These are phyloP conservation scores for Raja brachyura DNA, from an alignment of 2,113 vertebrate genomes.

Conservation along the genomic window DNA sequence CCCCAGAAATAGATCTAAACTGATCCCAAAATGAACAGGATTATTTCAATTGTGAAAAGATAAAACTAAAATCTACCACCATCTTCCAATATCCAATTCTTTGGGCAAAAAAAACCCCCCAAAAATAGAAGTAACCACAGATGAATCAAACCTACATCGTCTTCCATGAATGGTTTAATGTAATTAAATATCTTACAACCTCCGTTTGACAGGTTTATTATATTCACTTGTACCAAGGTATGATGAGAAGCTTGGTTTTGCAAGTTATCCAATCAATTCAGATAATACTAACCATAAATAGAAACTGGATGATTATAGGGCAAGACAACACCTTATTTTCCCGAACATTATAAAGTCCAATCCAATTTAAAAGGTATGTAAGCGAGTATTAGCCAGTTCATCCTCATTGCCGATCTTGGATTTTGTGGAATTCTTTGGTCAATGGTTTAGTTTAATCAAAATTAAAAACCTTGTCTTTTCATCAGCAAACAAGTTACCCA, in stretches of 20 bases:
- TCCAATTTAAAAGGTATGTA: not conserved
- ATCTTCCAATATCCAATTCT: not conserved
- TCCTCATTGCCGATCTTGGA: not conserved
- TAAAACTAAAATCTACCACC: not conserved
- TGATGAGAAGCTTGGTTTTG: no score
- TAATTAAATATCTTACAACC: not conserved
- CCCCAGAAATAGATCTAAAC: not conserved
- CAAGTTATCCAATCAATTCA: no score
- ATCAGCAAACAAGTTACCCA: not conserved
- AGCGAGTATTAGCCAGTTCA: not conserved
- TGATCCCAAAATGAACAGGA: not conserved
- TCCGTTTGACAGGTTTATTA: not conserved
- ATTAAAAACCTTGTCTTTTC: not conserved
- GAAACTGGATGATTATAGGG: no score
- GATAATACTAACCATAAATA: no score
- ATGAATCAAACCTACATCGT: not conserved
- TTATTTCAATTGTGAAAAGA: not conserved
- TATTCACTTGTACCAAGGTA: no score
- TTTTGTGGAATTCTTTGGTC: not conserved
- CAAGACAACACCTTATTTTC: not conserved
- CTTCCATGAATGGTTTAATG: not conserved
- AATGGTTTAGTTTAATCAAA: not conserved
- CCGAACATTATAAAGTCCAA: not conserved
- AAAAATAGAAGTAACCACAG: not conserved
- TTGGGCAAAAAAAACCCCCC: not conserved